Evolutionary conservation across 2,888 invertebrate genomes (phyloP), one percentile per base, ranked within the genome.

Genomic region (Scelioninae gen. 2): DNA sequence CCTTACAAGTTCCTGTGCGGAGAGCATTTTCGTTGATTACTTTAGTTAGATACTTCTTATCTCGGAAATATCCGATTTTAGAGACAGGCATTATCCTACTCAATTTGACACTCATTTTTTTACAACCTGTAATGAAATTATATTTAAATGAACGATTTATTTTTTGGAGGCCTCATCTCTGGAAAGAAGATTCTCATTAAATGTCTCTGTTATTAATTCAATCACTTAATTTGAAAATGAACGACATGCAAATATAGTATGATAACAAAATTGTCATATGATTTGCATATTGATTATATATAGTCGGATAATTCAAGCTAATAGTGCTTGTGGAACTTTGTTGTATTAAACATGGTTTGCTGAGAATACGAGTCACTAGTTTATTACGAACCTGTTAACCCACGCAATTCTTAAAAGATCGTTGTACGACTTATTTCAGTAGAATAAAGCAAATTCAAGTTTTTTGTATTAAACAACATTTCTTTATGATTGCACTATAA

Each of bases 1-100:
- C 55, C 63, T 64, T 55, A 33, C 53, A 22, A 39, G 48, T 60
- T 53, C 39, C 55, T 48, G 57, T 41, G 37, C 25, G 13, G 18
- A 70, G 45, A 45, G 39, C 52, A 60, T 72, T 72, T 55, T 57
- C 25, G 9, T 60, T 48, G 58, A 68, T 74, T 65, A 61, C 69
- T 61, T 65, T 35, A 31, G 41, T 53, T 67, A 46, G 61, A 22
- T 61, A 58, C 71, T 64, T 71, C 64, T 65, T 41, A 60, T 64
- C 60, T 45, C 57, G 50, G 48, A 63, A 48, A 61, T 53, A 69
- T 69, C 39, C n/a, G 48, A 69, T 60, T 46, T 46, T 53, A 52
- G 18, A 50, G 33, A 33, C 41, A 43, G 52, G 53, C 55, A 64
- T 64, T 35, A 18, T 48, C 37, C 53, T 19, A 61, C 45, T 18